These are phyloP conservation scores for Eurytoma californica DNA, from an alignment of 2,888 invertebrate genomes.

Conservation along the genomic window DNA sequence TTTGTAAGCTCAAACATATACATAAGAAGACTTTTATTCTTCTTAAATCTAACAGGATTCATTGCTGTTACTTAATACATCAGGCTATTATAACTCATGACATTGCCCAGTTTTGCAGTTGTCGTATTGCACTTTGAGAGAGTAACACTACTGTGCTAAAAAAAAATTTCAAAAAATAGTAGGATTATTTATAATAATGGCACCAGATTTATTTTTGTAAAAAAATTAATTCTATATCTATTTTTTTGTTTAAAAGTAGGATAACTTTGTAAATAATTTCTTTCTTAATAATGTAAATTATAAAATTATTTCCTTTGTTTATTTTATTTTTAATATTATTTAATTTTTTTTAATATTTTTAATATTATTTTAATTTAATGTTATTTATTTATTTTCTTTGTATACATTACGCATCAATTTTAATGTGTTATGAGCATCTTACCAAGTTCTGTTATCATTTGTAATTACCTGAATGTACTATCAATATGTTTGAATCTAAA, in stretches of 20 bases:
- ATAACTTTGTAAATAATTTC: neutral
- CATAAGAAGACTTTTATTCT: slow-evolving; percentile 21
- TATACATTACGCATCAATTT: too few species aligned
- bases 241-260: neutral
- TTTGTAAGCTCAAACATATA: slow-evolving; percentile 21
- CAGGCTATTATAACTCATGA: neutral
- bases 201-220: neutral
- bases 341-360: too few species aligned
- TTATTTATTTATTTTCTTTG: too few species aligned
- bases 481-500: too few species aligned
- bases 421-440: too few species aligned
- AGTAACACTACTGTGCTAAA: neutral
- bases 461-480: too few species aligned
- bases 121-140: neutral
- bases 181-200: neutral
- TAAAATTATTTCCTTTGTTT: neutral
- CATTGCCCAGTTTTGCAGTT: neutral
- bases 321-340: too few species aligned
- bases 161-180: neutral
- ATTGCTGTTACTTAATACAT: slow-evolving; percentile 35
- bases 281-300: neutral
- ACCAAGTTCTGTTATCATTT: too few species aligned
- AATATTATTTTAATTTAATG: too few species aligned
- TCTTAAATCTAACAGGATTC: slow-evolving; percentile 31
- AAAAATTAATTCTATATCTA: neutral